phyloP scores from a whole-genome alignment of 92 coral and sea anemone species.

The Epizoanthus stellaris region DNA sequence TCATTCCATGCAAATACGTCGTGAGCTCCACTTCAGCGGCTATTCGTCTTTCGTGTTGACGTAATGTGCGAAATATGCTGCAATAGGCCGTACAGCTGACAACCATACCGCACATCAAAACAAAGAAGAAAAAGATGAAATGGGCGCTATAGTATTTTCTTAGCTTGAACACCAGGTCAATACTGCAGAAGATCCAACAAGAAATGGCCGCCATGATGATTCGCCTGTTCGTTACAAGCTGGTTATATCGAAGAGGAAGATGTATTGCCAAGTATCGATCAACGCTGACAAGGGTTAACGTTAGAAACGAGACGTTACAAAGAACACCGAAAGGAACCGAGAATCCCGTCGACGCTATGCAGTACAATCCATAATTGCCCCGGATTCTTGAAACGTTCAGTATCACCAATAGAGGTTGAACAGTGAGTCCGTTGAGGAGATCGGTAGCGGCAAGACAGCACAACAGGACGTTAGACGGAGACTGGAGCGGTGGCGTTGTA shows the following conservation, averaged over 20 bases:
- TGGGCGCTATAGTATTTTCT: constrained; percentile 16
- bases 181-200: constrained; percentile 24
- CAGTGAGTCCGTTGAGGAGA: constrained; percentile 21
- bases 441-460: constrained; percentile 20
- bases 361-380: constrained; percentile 4
- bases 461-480: constrained; percentile 31
- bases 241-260: constrained; percentile 12
- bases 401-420: constrained; percentile 32
- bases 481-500: neutral
- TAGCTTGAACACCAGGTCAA: constrained; percentile 3
- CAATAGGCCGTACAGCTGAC: constrained; percentile 4
- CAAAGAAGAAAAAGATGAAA: constrained; percentile 23
- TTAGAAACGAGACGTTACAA: constrained; percentile 13
- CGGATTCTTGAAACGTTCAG: constrained; percentile 37
- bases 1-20: neutral
- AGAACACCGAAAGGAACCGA: constrained; percentile 33
- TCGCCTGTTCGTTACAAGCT: constrained; percentile 24
- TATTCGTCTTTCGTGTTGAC: neutral
- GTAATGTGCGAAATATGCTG: neutral
- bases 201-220: constrained; percentile 14
- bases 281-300: constrained; percentile 16
- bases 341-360: constrained; percentile 14
- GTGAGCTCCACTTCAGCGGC: neutral
- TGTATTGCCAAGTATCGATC: constrained; percentile 22
- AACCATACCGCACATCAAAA: neutral